These are phyloP conservation scores for Dendrophyllia cribrosa DNA, from an alignment of 64 coral and sea anemone genomes.

Conservation along the genomic window DNA sequence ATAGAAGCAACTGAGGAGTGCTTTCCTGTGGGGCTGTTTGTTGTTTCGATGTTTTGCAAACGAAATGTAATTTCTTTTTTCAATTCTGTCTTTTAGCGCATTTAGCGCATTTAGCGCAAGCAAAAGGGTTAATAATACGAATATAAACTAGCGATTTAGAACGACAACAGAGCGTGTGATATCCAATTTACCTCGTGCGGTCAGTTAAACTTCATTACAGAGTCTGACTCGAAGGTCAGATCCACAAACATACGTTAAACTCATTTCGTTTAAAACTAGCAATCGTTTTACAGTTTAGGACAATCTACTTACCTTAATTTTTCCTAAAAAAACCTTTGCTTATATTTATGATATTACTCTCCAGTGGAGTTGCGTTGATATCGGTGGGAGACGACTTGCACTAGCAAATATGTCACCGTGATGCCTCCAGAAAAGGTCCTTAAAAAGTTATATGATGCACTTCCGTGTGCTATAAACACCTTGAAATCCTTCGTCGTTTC, in stretches of 20 bases:
- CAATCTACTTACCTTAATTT: background rate
- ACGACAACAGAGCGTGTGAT: background rate
- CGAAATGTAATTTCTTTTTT: background rate
- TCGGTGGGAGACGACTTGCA: conserved; percentile 53
- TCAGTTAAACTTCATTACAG: conserved; percentile 11
- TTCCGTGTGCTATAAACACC: background rate
- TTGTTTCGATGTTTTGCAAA: background rate
- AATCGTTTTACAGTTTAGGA: background rate
- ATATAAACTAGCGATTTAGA: background rate
- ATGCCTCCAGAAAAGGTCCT: conserved; percentile 25
- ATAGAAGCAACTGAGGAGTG: too few relatives aligned
- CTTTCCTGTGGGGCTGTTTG: background rate
- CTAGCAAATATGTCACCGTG: conserved; percentile 8
- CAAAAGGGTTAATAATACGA: background rate
- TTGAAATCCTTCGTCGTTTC: background rate
- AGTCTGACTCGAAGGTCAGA: conserved; percentile 30
- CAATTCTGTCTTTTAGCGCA: too few relatives aligned
- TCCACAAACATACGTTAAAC: background rate
- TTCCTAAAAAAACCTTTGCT: background rate
- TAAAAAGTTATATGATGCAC: background rate
- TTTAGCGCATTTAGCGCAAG: background rate
- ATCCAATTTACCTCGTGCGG: background rate
- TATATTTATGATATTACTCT: background rate
- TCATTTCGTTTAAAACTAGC: background rate
- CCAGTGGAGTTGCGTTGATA: conserved; percentile 21